Conservation (phyloP, 2,113 vertebrate species). For the Sinosuthora webbiana region DNA sequence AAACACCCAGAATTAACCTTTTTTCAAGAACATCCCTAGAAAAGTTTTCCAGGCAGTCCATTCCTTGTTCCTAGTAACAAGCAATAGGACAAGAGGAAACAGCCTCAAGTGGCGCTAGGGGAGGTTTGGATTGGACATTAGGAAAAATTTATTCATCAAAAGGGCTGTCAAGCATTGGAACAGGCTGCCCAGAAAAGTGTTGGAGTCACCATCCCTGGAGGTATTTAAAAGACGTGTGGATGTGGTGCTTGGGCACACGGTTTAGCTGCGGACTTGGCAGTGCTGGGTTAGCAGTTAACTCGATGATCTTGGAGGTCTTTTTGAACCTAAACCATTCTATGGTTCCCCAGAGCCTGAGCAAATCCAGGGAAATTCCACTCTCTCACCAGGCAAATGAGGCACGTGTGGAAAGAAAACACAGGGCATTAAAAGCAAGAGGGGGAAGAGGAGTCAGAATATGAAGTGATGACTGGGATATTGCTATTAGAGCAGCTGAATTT, state of each 20-base stretch:
- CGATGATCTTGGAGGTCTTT: neutral
- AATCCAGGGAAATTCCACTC: neutral
- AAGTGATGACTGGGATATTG: neutral
- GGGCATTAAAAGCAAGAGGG: neutral
- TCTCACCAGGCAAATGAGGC: neutral
- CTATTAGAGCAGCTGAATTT: neutral
- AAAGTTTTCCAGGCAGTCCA: conserved; percentile 24
- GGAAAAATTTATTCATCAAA: neutral
- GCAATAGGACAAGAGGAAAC: neutral
- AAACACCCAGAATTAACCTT: conserved; percentile 39
- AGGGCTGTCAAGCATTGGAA: neutral
- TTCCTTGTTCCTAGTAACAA: neutral
- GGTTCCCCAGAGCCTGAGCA: neutral
- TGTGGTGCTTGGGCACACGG: neutral
- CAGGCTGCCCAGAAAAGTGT: neutral
- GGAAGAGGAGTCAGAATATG: neutral
- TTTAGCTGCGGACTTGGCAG: neutral
- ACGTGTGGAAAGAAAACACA: neutral
- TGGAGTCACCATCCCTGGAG: neutral
- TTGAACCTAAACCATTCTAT: neutral
- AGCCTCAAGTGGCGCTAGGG: neutral
- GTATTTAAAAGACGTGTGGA: neutral
- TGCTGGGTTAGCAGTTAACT: neutral
- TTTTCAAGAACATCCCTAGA: conserved; percentile 25
- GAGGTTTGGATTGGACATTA: neutral